Evolutionary conservation across 2,888 invertebrate genomes (phyloP), one percentile per base, ranked within the genome.

Genomic region (Athalia circularis): DNA sequence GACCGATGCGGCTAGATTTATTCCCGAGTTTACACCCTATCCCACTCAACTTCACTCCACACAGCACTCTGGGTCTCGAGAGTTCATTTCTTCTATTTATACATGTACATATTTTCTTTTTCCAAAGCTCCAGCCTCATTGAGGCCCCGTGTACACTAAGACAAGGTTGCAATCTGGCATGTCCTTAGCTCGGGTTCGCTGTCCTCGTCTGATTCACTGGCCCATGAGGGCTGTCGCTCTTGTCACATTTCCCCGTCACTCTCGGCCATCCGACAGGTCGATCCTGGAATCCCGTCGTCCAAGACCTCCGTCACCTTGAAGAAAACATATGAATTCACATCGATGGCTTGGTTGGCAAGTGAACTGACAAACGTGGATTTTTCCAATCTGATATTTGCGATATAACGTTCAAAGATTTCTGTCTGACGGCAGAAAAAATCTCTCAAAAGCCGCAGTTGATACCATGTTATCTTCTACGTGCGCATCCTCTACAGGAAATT

Each of bases 211-310:
- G 88, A 84, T 77, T 88, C 88, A 77, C 88, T 88, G 15, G 85
- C 87, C 88, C 88, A 88, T 13, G 88, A 88, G 85, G 87, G 84
- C 86, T 84, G 88, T 77, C 84, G 86, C 78, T 88, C 88, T 61
- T 87, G 88, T 88, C 88, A 88, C 81, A 88, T 88, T 70, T 87
- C 88, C 74, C 85, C 86, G 67, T 88, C 86, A 79, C 86, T 87
- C 61, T 87, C 87, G 4, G 80, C 84, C 62, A 84, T 74, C 50
- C 85, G 83, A 48, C 86, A 85, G 47, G 85, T 82, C 78, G 87
- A 81, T 61, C 87, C 88, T n/a, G 86, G 83, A 50, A 87, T 79
- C 13, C 82, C 85, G 43, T 88, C 88, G 75, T 88, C 88, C 80
- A 88, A 70, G 15, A 88, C 87, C 77, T 88, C 88, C 29, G 88